Evolutionary conservation across 1,140 invertebrate species (phyloP), one percentile per base, ranked within the genome.

Genomic region (Asobara japonica): DNA sequence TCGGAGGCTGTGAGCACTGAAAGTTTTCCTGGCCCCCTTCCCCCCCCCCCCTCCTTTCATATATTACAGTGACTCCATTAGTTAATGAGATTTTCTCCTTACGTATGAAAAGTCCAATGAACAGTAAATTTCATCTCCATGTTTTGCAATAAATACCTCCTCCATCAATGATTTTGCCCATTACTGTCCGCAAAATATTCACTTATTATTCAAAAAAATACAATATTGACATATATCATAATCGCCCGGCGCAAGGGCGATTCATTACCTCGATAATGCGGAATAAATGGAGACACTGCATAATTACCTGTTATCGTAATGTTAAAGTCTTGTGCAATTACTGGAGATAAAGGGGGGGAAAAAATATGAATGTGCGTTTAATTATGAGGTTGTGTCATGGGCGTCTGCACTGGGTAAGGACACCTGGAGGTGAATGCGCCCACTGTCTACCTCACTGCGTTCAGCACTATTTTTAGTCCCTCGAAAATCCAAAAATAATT

Each of bases 371-470:
- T n/a, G n/a, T 22, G 13, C 51, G 22, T 27, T 56, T 56, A 56
- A 48, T 66, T 66, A 66, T 66, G 36, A 27, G 41, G 33, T 66
- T 66, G 65, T 66, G 51, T 56, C 65, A 66, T 66, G 27, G 38
- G 38, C 65, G 38, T 29, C 65, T 48, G 38, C 65, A 38, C 65
- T 25, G n/a, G 7, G 18, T 27, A 27, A 29, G 38, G 20, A 66
- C 38, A 66, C 18, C 16, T 45, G 36, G 36, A 66, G 38, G 31
- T 66, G 33, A 66, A 36, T 38, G 18, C 20, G 18, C 61, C n/a
- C 27, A 18, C 8, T 56, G 51, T 56, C 51, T 56, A 11, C 25
- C 51, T 56, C 7, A 56, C 11, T 11, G 20, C 18, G 7, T 56
- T 13, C 22, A 25, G 25, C 25, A 22, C 22, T 18, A 25, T 56